A percentile compares a stretch with the other conserved stretches of the same genome.
phyloP scores from a whole-genome alignment of 1,140 invertebrate species.

The Macrotrachela quadricornifera region DNA sequence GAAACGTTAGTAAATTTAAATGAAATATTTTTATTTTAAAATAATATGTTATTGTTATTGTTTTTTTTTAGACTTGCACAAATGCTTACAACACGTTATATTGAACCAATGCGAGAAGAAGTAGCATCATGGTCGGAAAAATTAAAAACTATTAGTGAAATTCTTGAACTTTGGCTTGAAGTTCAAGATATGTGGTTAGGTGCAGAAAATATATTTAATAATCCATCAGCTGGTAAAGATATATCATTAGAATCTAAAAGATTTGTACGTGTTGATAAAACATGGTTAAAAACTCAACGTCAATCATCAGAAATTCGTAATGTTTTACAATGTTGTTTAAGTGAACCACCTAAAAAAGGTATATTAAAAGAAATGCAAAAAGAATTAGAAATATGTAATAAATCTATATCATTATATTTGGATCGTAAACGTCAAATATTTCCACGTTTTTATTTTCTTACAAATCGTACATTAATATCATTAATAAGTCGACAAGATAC shows the following conservation, averaged over 20 bases:
- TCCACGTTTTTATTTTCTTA: slow-evolving; percentile 27
- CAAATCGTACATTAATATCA: slow-evolving; percentile 23
- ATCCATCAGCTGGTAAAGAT: slow-evolving; percentile 13
- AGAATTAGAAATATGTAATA: slow-evolving; percentile 29
- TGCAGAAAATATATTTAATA: slow-evolving; percentile 27
- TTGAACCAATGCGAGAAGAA: slow-evolving; percentile 26
- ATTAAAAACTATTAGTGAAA: slow-evolving; percentile 27
- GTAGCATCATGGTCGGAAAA: slow-evolving; percentile 30
- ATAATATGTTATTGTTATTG: too few species aligned
- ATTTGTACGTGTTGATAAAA: slow-evolving; percentile 23
- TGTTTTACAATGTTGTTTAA: slow-evolving; percentile 21
- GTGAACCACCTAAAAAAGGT: slow-evolving; percentile 23
- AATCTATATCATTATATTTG: slow-evolving; percentile 24
- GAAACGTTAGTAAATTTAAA: slow-evolving; percentile 14
- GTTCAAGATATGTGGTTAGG: slow-evolving; percentile 30
- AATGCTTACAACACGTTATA: slow-evolving; percentile 11
- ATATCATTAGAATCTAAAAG: slow-evolving; percentile 25
- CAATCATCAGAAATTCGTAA: slow-evolving; percentile 27
- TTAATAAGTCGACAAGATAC: slow-evolving; percentile 23
- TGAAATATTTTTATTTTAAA: too few species aligned
- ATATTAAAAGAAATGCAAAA: slow-evolving; percentile 26
- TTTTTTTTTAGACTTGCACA: not conserved
- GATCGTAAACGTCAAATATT: slow-evolving; percentile 26
- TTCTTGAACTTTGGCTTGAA: slow-evolving; percentile 29
- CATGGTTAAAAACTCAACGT: slow-evolving; percentile 29